Base-by-base conservation (phyloP, 2,113 vertebrate genomes). In the Elaphurus davidianus region DNA sequence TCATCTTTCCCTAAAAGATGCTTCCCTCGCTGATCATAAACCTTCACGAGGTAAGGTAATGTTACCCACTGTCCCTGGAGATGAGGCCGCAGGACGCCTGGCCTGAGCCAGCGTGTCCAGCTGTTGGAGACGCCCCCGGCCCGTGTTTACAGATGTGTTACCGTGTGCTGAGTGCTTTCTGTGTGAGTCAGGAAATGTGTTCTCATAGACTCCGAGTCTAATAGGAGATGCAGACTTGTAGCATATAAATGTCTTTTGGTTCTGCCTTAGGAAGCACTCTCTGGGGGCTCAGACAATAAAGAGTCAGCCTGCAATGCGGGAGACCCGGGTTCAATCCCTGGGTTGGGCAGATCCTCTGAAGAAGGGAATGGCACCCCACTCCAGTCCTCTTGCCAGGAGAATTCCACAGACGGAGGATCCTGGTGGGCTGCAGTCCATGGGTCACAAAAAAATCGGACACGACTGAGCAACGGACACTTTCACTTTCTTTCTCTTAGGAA, bases 391-490 rank as follows among this genome's bases (percentile, higher is more conserved):
- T 36, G 67, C 19, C 67, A 40, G 67, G 67, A 74, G n/a, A 74
- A 74, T 12, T 13, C n/a, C 21, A 40, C 2, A 21, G 67, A 74
- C 5, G 0, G 67, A 74, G 19, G 19, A 74, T 19, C 19, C 19
- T 74, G n/a, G n/a, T 0, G n/a, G 67, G 5, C n/a, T 40, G 40
- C 67, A 74, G n/a, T 74, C 67, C 23, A 21, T 23, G 67, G 67
- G 19, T 13, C 0, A 5, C n/a, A 74, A 74, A 74, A 55, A 23
- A 74, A 6, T 40, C 2, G 0, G 67, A 74, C 67, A 40, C 0
- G 0, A 23, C 19, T 74, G 19, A 40, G 19, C 0, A 1, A 40
- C 54, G 6, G 10, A 23, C 67, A 23, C 19, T 40, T 40, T 23
- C 10, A 13, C 36, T 36, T 23, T 21, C n/a, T 12, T 36, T 71